Conservation (phyloP, 2,113 vertebrate genomes). For the Phocoena sinus region DNA sequence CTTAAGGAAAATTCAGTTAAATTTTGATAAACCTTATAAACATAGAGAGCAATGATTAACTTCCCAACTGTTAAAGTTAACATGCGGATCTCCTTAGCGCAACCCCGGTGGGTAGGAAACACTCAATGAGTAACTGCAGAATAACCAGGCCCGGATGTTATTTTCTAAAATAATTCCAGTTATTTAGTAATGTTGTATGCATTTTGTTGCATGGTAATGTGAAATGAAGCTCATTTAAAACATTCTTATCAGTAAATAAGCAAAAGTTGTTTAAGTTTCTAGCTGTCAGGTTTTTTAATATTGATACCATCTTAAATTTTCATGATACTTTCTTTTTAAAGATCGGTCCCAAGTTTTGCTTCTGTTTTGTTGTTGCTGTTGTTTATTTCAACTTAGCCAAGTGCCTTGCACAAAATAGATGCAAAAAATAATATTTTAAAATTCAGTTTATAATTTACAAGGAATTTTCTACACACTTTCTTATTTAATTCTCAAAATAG, state of each 20-base stretch:
- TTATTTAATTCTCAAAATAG: neutral
- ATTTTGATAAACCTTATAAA: constrained; percentile 69
- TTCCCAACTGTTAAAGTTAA: constrained; percentile 28
- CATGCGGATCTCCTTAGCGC: neutral
- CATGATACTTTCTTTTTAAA: neutral
- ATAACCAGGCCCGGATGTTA: neutral
- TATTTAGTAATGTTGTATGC: neutral
- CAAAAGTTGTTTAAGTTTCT: neutral
- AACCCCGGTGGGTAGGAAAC: constrained; percentile 19
- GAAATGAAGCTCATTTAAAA: neutral
- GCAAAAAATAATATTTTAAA: neutral
- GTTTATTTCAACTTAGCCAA: neutral
- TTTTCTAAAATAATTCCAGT: neutral
- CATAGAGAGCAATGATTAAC: constrained; percentile 75
- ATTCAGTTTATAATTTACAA: neutral
- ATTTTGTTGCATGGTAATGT: neutral
- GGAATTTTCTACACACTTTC: neutral
- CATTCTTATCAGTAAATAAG: neutral
- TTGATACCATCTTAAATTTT: neutral
- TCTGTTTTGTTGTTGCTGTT: neutral
- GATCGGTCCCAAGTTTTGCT: neutral
- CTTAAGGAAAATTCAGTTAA: constrained; percentile 62
- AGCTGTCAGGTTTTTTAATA: neutral
- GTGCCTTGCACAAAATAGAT: neutral
- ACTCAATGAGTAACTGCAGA: neutral